Percentiles rank a stretch among this genome's conserved stretches.
Conservation (phyloP, 92 coral and sea anemone species). For the Paramuricea clavata region DNA sequence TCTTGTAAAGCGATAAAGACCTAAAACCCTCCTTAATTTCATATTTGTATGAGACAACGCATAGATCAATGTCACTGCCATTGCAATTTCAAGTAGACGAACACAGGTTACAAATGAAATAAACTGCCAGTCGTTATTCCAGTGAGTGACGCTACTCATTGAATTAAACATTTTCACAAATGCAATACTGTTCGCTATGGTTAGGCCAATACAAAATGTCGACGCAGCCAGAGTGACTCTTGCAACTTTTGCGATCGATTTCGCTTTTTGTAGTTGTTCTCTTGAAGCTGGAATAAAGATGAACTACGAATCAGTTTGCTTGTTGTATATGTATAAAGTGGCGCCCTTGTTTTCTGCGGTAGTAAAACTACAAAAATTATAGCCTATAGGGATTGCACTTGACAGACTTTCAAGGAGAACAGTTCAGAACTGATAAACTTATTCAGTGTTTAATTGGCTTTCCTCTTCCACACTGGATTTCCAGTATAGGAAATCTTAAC, state of each 20-base stretch:
- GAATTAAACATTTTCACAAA: conserved; percentile 16
- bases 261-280: conserved; percentile 17
- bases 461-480: too few species aligned
- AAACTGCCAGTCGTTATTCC: not conserved
- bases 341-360: too few species aligned
- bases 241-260: conserved; percentile 26
- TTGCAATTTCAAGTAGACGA: conserved; percentile 12
- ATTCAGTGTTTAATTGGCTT: too few species aligned
- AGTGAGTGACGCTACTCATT: not conserved
- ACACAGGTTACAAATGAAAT: conserved; percentile 18
- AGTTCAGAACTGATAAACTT: too few species aligned
- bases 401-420: too few species aligned
- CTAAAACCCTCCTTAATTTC: not conserved
- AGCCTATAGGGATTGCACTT: too few species aligned
- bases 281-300: conserved; percentile 13
- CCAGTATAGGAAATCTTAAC: too few species aligned
- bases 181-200: conserved; percentile 5
- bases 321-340: too few species aligned
- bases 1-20: not conserved
- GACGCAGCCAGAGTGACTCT: conserved; percentile 13
- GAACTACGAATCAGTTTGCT: too few species aligned
- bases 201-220: conserved; percentile 20
- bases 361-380: too few species aligned
- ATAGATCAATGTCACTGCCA: conserved; percentile 13
- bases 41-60: not conserved